Conservation (phyloP, 2,888 invertebrate species). For the Pediacus dermestoides region DNA sequence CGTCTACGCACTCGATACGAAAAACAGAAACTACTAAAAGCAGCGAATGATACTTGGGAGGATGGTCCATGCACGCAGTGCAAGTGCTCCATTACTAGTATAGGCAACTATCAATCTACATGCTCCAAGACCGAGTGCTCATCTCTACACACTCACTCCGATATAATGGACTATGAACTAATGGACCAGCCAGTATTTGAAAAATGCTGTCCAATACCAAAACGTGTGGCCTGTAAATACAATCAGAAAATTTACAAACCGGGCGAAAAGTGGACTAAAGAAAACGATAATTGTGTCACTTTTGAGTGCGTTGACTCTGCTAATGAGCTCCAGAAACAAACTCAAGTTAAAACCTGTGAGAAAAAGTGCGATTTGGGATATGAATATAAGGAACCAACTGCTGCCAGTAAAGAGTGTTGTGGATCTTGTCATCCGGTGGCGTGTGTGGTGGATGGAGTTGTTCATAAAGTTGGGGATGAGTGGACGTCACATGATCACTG, state of each 20-base stretch:
- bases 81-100: conserved; percentile 50
- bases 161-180: conserved; percentile 56
- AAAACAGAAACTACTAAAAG: conserved; percentile 55
- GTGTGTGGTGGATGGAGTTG: conserved; percentile 52
- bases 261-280: conserved; percentile 58
- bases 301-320: conserved; percentile 53
- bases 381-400: conserved; percentile 47
- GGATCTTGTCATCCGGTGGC: conserved; percentile 62
- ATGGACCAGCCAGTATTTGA: conserved; percentile 54
- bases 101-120: conserved; percentile 41
- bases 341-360: conserved; percentile 56
- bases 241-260: conserved; percentile 48
- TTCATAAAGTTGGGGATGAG: conserved; percentile 52
- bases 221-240: conserved; percentile 58
- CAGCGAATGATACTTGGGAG: conserved; percentile 61
- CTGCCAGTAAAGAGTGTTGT: conserved; percentile 54
- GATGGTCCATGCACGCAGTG: conserved; percentile 71
- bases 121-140: conserved; percentile 58
- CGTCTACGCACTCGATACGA: conserved; percentile 43
- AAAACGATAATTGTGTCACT: conserved; percentile 55
- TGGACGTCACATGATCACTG: conserved; percentile 65
- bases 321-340: conserved; percentile 53
- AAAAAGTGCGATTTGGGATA: conserved; percentile 55
- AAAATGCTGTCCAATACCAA: conserved; percentile 62
- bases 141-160: conserved; percentile 44